phyloP scores from a whole-genome alignment of 2,113 vertebrate genomes.

The Gymnarchus niloticus region DNA sequence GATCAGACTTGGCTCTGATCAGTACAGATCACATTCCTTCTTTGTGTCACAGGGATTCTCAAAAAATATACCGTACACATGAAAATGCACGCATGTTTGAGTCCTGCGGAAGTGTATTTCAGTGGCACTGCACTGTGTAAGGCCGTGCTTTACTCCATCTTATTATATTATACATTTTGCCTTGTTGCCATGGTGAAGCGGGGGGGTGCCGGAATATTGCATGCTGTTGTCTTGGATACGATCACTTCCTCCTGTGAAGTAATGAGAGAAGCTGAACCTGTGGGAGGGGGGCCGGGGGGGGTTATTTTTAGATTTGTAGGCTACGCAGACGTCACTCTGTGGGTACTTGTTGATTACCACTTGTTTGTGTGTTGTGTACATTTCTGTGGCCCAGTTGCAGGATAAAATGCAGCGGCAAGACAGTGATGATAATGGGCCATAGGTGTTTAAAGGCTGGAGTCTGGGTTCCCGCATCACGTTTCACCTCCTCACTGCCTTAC shows the following conservation, averaged over 20 bases:
- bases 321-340: slow-evolving; percentile 50
- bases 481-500: too few relatives aligned
- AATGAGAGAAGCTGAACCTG: slow-evolving; percentile 62
- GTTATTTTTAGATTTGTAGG: slow-evolving; percentile 70
- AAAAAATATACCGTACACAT: background rate
- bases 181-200: slow-evolving; percentile 64
- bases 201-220: slow-evolving; percentile 39
- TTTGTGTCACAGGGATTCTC: background rate
- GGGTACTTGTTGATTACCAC: slow-evolving; percentile 48
- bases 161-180: slow-evolving; percentile 62
- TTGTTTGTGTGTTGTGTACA: slow-evolving; percentile 36
- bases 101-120: background rate
- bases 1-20: background rate
- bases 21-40: background rate
- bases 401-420: background rate
- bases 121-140: background rate
- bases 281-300: slow-evolving; percentile 52
- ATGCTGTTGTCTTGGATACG: slow-evolving; percentile 70
- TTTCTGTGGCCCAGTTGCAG: background rate
- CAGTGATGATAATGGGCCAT: background rate
- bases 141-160: slow-evolving; percentile 33
- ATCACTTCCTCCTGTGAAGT: slow-evolving; percentile 57
- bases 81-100: background rate
- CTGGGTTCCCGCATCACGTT: background rate
- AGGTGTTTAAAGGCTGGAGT: background rate